Base-by-base conservation (phyloP, 1,140 invertebrate species). In the Brachionus rubens region DNA sequence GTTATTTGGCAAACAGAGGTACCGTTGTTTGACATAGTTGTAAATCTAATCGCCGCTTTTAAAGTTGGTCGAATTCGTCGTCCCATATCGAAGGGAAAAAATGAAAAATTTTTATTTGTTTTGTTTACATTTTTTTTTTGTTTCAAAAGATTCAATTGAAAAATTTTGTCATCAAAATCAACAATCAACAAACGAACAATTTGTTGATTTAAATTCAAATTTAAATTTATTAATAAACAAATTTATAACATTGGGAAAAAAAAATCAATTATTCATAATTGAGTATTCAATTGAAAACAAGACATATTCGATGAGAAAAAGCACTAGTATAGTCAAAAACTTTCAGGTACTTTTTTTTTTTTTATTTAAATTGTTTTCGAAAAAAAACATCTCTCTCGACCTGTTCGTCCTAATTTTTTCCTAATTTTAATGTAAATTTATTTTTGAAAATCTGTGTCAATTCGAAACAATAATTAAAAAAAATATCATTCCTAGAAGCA, bases 291-390 rank as follows among this genome's bases (percentile, higher is more conserved):
- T 6, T 36, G 19, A 59, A 6, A 59, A 59, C 30, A 36, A 33
- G 54, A 59, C 33, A 59, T 59, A 28, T 36, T 9, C 19, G 30
- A 16, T 59, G 54, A 59, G 30, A 59, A 59, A 59, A 59, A 59
- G 36, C 36, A 36, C 28, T 36, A 30, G 36, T 59, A 36, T 59
- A 33, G 36, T 59, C 36, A 59, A 33, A 19, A 40, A 59, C 28
- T 59, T 59, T 59, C 28, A 59, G 54, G 54, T 59, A 59, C 33
- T 36, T 59, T 59, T 59, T 59, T 30, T 36, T 59, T 59, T 59
- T 33, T 54, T 21, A n/a, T 54, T 28, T 12, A 54, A 28, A 28
- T 28, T 28, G 33, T 54, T 54, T 28, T 54, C 28, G 33, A 28
- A 5, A 26, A 54, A 54, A 54, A 54, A 28, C 28, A 28, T 54